A percentile compares a stretch with the other conserved stretches of the same genome.
These are phyloP conservation scores for Coelinius sp. DNA, from an alignment of 2,888 invertebrate species.

Conservation along the genomic window DNA sequence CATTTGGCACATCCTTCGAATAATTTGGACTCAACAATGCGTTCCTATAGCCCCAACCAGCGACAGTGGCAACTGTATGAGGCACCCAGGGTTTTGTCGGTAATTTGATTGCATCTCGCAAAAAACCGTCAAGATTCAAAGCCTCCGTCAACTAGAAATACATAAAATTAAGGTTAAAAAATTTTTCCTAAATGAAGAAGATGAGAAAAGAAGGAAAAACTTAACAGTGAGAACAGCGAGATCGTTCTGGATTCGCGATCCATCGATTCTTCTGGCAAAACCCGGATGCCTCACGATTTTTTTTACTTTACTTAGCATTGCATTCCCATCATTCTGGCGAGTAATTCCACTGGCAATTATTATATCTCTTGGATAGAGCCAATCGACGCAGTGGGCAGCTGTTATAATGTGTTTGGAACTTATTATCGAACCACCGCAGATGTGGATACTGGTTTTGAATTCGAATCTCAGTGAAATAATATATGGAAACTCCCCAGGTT, in stretches of 20 bases:
- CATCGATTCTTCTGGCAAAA: not conserved
- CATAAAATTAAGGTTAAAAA: not conserved
- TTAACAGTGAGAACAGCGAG: slow-evolving; percentile 6
- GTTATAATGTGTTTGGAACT: slow-evolving; percentile 1
- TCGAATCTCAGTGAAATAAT: slow-evolving; percentile 2
- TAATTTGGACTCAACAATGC: not conserved
- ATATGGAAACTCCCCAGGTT: not conserved
- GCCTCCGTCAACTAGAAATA: not conserved
- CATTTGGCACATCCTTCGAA: not conserved
- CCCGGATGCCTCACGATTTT: slow-evolving; percentile 17
- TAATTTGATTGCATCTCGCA: not conserved
- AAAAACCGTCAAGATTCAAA: not conserved
- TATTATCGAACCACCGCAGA: slow-evolving; percentile 13
- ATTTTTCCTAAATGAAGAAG: not conserved
- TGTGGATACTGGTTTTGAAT: not conserved
- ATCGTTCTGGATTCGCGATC: not conserved
- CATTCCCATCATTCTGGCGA: not conserved
- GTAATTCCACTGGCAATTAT: not conserved
- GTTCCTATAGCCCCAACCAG: not conserved
- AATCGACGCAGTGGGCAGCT: slow-evolving; percentile 1
- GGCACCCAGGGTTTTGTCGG: not conserved
- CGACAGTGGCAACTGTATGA: not conserved
- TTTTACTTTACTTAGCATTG: not conserved
- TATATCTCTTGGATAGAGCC: not conserved
- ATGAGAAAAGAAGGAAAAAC: not conserved